These are phyloP conservation scores for Amblyraja radiata DNA, from an alignment of 2,797 vertebrate genomes.

Conservation along the genomic window DNA sequence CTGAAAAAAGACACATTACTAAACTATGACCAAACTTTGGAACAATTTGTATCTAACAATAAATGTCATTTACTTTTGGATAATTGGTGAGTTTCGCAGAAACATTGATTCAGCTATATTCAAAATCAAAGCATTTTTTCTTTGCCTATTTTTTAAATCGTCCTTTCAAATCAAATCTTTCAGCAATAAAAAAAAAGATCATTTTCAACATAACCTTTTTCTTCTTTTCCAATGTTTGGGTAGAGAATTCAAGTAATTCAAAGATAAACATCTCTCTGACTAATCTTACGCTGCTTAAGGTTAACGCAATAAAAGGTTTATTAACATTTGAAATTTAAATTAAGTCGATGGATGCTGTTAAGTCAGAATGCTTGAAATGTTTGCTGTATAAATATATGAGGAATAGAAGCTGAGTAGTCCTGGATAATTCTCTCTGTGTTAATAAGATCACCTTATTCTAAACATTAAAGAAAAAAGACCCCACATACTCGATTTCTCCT, in stretches of 20 bases:
- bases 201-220: not conserved
- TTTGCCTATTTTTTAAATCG: not conserved
- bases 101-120: not conserved
- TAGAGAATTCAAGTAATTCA: not conserved
- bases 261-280: conserved; percentile 1
- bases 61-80: not conserved
- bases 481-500: too few species aligned
- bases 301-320: not conserved
- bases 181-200: not conserved
- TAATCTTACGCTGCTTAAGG: not conserved
- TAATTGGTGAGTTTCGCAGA: not conserved
- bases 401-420: too few species aligned
- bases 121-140: not conserved
- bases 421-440: too few species aligned
- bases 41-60: not conserved
- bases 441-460: too few species aligned
- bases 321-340: not conserved
- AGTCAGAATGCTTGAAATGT: not conserved
- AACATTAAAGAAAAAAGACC: too few species aligned
- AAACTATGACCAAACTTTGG: not conserved
- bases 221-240: not conserved
- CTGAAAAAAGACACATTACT: not conserved
- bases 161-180: not conserved
- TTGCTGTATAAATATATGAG: not conserved
- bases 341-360: not conserved